Base-by-base conservation (phyloP, 2,113 vertebrate species). In the Microcebus lehilahytsara region DNA sequence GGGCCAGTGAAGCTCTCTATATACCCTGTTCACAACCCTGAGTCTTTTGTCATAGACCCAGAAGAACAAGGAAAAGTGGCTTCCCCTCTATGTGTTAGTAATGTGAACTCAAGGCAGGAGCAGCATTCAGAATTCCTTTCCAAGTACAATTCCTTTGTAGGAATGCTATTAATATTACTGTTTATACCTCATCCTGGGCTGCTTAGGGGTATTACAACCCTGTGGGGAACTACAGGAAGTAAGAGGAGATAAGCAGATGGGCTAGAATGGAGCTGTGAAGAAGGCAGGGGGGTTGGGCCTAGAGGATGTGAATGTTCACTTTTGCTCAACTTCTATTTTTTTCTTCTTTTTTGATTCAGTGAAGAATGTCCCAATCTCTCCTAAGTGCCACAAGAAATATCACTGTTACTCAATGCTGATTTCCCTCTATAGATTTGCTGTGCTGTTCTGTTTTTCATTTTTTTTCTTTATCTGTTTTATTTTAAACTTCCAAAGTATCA, bases 401-500 rank as follows among this genome's bases (percentile, higher is more conserved):
- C 34, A 51, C 0, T 89, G 40, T 62, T 46, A 87, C 40, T 62
- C 89, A 84, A 62, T 67, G 75, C 46, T 90, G 34, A 80, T 81
- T 80, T 84, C 46, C 64, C 75, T 87, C 20, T 37, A 19, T 46
- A 74, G 49, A 74, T n/a, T 49, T 81, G 37, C 91, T 84, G 0
- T 58, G 79, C 16, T 85, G 4, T 78, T 85, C 13, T 56, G 6
- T 71, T 85, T 85, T 66, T 92, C 60, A 37, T 83, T 75, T 93
- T 95, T 90, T 90, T 94, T 64, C 34, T 17, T 80, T 17, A 11
- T 72, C 20, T 80, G 16, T 89, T 93, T 96, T 85, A 64, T 67
- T 89, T 91, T 91, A 78, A 75, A 80, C 23, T 94, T 87, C 53
- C 23, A 42, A 62, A 92, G 9, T 69, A 40, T 58, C 58, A 77